Evolutionary conservation across 2,888 invertebrate genomes (phyloP).

Genomic region (Oligia strigilis): DNA sequence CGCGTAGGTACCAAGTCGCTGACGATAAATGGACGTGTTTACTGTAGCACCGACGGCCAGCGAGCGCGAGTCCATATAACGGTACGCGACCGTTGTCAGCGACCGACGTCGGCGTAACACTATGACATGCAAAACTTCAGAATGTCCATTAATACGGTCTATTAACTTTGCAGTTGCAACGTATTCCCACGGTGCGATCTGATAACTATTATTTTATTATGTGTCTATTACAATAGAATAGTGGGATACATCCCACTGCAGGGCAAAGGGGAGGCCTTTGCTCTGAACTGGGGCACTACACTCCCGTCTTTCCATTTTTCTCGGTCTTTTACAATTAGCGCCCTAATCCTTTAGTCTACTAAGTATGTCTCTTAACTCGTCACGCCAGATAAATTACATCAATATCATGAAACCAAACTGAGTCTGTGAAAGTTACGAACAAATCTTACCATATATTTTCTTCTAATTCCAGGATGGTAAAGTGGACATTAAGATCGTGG

Average conservation of each 20-base stretch:
- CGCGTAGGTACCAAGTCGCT: too few relatives aligned
- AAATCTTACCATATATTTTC: not conserved
- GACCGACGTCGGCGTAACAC: too few relatives aligned
- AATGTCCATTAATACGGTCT: not conserved
- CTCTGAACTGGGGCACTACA: not conserved
- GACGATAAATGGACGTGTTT: too few relatives aligned
- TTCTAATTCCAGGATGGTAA: slow-evolving; percentile 53
- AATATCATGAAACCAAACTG: not conserved
- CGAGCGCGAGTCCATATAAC: too few relatives aligned
- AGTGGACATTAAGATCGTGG: slow-evolving; percentile 74
- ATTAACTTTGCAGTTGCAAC: not conserved
- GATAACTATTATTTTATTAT: not conserved
- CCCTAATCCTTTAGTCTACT: not conserved
- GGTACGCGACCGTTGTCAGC: too few relatives aligned
- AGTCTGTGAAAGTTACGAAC: not conserved
- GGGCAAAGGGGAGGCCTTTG: not conserved
- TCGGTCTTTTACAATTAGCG: not conserved
- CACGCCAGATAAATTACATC: not conserved
- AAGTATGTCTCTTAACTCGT: not conserved
- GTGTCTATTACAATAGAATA: not conserved
- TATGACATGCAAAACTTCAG: too few relatives aligned
- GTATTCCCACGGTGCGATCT: not conserved
- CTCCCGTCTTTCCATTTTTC: not conserved
- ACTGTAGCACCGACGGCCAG: too few relatives aligned
- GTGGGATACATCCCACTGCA: not conserved